Conservation (phyloP, 2,888 invertebrate species). For the Hymenopus coronatus region DNA sequence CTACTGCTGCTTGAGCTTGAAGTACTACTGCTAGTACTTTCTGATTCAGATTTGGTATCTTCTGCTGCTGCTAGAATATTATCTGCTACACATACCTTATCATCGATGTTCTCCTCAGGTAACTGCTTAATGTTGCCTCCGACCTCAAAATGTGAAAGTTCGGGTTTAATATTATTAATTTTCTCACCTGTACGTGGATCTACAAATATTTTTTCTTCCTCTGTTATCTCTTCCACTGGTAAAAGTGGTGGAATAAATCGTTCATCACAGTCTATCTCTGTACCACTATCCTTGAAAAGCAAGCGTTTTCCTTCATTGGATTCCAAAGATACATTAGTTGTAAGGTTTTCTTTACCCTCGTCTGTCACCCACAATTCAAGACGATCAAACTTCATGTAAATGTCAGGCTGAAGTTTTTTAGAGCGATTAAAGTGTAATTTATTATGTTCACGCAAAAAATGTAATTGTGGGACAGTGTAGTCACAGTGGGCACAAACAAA, state of each 20-base stretch:
- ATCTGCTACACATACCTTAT: slow-evolving; percentile 28
- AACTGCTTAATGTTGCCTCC: slow-evolving; percentile 11
- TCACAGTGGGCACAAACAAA: slow-evolving; percentile 80
- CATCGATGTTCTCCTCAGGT: neutral
- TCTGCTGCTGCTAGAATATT: slow-evolving; percentile 2
- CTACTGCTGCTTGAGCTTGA: neutral
- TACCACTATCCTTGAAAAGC: slow-evolving; percentile 39
- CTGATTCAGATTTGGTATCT: slow-evolving; percentile 9
- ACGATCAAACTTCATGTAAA: slow-evolving; percentile 59
- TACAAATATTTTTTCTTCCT: slow-evolving; percentile 39
- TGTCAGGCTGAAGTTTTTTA: slow-evolving; percentile 57
- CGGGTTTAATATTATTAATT: neutral
- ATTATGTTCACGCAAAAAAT: slow-evolving; percentile 74
- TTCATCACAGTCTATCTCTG: slow-evolving; percentile 7
- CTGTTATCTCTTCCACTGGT: slow-evolving; percentile 34
- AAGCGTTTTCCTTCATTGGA: slow-evolving; percentile 33
- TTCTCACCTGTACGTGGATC: slow-evolving; percentile 32
- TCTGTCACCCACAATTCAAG: slow-evolving; percentile 56
- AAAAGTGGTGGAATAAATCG: slow-evolving; percentile 20
- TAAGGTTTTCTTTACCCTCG: slow-evolving; percentile 39
- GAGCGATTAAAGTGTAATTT: slow-evolving; percentile 70
- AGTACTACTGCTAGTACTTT: slow-evolving; percentile 2
- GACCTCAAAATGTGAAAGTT: neutral
- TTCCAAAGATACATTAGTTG: neutral
- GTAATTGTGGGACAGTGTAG: slow-evolving; percentile 71